These are phyloP conservation scores for Acanthococcus lagerstroemiae DNA, from an alignment of 2,888 invertebrate species.

Conservation along the genomic window DNA sequence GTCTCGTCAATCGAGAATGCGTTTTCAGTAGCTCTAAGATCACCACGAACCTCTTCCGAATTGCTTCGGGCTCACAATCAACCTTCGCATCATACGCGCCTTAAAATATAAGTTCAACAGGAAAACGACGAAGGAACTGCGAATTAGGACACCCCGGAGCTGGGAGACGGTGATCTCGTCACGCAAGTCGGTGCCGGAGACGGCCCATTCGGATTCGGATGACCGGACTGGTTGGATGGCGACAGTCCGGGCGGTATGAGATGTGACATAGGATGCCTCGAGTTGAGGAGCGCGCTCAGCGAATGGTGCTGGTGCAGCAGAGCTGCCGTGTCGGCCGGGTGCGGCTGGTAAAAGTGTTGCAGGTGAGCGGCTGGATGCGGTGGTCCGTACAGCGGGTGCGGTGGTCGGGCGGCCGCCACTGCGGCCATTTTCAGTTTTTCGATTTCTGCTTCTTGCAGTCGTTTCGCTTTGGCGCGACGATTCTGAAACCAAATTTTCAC, in stretches of 20 bases:
- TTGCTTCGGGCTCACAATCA: too few relatives aligned
- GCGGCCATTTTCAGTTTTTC: conserved; percentile 74
- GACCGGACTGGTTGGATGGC: background rate
- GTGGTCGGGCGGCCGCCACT: conserved; percentile 48
- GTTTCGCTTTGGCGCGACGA: conserved; percentile 87
- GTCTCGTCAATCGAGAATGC: too few relatives aligned
- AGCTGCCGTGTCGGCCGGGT: conserved; percentile 40
- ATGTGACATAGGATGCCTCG: conserved; percentile 26
- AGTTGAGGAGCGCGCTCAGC: conserved; percentile 16
- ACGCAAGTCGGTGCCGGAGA: conserved; percentile 23
- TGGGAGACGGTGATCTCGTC: conserved; percentile 28
- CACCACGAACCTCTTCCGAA: too few relatives aligned
- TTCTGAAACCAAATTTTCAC: conserved; percentile 94
- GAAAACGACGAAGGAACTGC: too few relatives aligned
- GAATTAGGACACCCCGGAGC: conserved; percentile 26
- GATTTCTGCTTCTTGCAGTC: conserved; percentile 89
- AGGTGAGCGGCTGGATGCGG: conserved; percentile 38
- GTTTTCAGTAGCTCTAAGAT: too few relatives aligned
- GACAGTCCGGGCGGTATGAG: conserved; percentile 21
- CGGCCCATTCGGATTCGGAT: conserved; percentile 20
- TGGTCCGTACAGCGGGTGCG: conserved; percentile 41
- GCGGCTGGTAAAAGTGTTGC: conserved; percentile 49
- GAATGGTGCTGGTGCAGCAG: conserved; percentile 30
- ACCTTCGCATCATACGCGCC: too few relatives aligned
- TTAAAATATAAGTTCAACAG: too few relatives aligned